Conservation (phyloP, 2,113 vertebrate species). For the Panthera tigris region DNA sequence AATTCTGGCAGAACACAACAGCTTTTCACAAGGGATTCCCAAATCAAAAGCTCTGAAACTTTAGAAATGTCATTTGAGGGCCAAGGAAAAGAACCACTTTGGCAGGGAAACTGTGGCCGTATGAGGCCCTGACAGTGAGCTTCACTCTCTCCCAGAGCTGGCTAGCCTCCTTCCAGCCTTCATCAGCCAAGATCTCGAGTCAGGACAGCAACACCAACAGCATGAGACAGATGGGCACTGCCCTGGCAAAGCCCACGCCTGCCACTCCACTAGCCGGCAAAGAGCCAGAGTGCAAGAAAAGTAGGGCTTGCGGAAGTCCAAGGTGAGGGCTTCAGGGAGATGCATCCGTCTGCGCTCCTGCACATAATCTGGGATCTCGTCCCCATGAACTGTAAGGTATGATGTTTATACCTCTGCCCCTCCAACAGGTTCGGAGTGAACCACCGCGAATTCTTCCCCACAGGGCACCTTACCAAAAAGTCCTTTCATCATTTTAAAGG, state of each 20-base stretch:
- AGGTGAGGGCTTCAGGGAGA: neutral
- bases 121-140: neutral
- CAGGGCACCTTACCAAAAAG: neutral
- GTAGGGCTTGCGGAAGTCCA: neutral
- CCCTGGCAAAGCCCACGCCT: neutral
- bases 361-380: neutral
- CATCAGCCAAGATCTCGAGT: conserved; percentile 36
- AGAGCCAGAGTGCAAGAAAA: neutral
- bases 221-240: conserved; percentile 40
- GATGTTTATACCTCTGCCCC: neutral
- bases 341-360: neutral
- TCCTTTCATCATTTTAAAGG: neutral
- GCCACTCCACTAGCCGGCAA: neutral
- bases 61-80: conserved; percentile 22
- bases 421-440: neutral
- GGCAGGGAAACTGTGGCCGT: conserved; percentile 37
- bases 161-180: conserved; percentile 33
- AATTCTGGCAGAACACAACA: conserved; percentile 59
- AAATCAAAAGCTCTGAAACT: conserved; percentile 58
- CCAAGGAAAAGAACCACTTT: conserved; percentile 53
- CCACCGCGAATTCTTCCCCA: neutral
- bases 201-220: neutral
- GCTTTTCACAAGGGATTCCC: conserved; percentile 47
- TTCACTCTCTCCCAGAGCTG: neutral
- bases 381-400: neutral